Base-by-base conservation (phyloP, 2,888 invertebrate species). In the Spodoptera exigua region DNA sequence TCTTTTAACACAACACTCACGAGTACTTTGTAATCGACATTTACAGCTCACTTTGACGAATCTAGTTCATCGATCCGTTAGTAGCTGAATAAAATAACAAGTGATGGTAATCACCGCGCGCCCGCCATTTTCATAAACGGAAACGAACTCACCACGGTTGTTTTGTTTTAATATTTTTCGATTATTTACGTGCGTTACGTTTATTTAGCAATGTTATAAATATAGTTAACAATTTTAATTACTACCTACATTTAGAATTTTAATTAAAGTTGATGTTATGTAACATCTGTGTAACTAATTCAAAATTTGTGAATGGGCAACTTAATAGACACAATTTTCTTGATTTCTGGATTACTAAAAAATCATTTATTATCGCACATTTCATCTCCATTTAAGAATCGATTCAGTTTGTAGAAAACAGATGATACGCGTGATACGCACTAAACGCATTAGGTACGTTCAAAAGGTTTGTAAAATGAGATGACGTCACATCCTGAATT, bases 401-500 rank as follows among this genome's bases (percentile, higher is more conserved):
- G 9, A 27, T 39, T 13, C 12, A n/a, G 17, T 21, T 47, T 34
- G n/a, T 34, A 18, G n/a, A 12, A n/a, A 36, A 7, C 36, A 44
- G n/a, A 3, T 27, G 11, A 17, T 9, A 17, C 3, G 14, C 17
- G 2, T 27, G 11, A 17, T 9, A 17, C 3, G 14, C 17, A 39
- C 12, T 16, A 1, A n/a, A 4, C 1, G 2, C 18, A 11, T 9
- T 9, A 64, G n/a, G 9, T 34, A 2, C 1, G 12, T 9, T 27
- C 17, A 36, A 58, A 45, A 41, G 45, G 51, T 35, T 18, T 11
- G 14, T 10, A 53, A 58, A 57, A 52, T 44, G 43, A 16, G 60
- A 74, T 85, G 82, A 87, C 86, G 87, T 87, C 85, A 86, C 53
- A 63, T 72, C 74, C 72, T 68, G 52, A 60, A 60, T 58, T 64